phyloP scores from a whole-genome alignment of 2,888 invertebrate genomes.

The Aspidapion aeneum region DNA sequence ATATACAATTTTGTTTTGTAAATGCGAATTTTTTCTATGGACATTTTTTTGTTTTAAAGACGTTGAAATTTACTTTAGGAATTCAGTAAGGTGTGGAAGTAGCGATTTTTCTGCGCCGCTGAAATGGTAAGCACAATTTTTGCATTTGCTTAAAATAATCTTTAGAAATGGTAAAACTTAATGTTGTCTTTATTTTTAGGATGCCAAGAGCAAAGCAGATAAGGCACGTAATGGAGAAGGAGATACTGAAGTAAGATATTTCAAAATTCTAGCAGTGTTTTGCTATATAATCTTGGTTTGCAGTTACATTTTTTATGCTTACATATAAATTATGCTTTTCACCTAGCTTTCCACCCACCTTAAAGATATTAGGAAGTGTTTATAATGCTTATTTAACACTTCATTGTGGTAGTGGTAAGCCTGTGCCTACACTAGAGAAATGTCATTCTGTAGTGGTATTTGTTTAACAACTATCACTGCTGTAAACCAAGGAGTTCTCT shows the following conservation, averaged over 20 bases:
- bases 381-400: too few species aligned
- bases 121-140: not conserved
- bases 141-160: not conserved
- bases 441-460: too few species aligned
- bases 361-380: too few species aligned
- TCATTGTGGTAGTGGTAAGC: too few species aligned
- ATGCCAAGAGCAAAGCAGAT: slow-evolving; percentile 58
- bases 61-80: not conserved
- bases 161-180: slow-evolving; percentile 19
- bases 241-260: slow-evolving; percentile 54
- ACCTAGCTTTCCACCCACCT: too few species aligned
- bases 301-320: not conserved
- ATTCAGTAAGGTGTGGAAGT: not conserved
- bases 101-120: not conserved
- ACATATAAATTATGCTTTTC: too few species aligned
- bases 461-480: too few species aligned
- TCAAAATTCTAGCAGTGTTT: slow-evolving; percentile 4
- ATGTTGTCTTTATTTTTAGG: slow-evolving; percentile 51
- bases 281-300: too few species aligned
- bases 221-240: slow-evolving; percentile 55
- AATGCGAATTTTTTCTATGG: not conserved
- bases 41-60: not conserved
- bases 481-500: too few species aligned
- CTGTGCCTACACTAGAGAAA: too few species aligned
- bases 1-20: not conserved